These are phyloP conservation scores for Phyllopteryx taeniolatus DNA, from an alignment of 2,113 vertebrate species.

Conservation along the genomic window DNA sequence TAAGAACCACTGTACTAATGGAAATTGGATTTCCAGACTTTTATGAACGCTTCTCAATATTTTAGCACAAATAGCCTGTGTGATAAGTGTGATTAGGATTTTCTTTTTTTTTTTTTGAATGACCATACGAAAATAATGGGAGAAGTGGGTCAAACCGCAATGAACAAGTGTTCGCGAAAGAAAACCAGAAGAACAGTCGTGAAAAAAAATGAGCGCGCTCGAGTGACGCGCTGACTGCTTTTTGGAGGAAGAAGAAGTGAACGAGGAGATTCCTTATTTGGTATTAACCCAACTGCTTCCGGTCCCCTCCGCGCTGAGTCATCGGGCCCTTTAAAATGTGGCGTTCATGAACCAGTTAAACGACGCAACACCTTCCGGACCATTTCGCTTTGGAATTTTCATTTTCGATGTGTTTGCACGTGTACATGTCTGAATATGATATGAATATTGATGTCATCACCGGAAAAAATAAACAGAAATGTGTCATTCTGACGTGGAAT, in stretches of 20 bases:
- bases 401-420: not conserved
- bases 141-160: not conserved
- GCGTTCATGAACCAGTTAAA: slow-evolving; percentile 41
- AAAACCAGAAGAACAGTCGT: not conserved
- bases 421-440: not conserved
- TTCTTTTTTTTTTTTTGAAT: not conserved
- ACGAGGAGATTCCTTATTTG: slow-evolving; percentile 55
- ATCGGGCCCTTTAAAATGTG: slow-evolving; percentile 58
- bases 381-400: too few relatives aligned
- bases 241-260: slow-evolving; percentile 28
- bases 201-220: slow-evolving; percentile 15
- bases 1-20: not conserved
- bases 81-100: not conserved
- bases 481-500: not conserved
- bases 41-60: not conserved
- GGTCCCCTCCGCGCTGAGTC: slow-evolving; percentile 40
- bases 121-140: not conserved
- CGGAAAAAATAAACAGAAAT: not conserved
- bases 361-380: too few relatives aligned
- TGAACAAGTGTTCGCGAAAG: not conserved
- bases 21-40: not conserved
- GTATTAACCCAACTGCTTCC: slow-evolving; percentile 40
- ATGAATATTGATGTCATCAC: not conserved
- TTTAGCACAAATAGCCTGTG: not conserved
- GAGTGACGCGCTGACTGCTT: slow-evolving; percentile 9